Base-by-base conservation (phyloP, 2,888 invertebrate genomes). In the Pherbina coryleti region DNA sequence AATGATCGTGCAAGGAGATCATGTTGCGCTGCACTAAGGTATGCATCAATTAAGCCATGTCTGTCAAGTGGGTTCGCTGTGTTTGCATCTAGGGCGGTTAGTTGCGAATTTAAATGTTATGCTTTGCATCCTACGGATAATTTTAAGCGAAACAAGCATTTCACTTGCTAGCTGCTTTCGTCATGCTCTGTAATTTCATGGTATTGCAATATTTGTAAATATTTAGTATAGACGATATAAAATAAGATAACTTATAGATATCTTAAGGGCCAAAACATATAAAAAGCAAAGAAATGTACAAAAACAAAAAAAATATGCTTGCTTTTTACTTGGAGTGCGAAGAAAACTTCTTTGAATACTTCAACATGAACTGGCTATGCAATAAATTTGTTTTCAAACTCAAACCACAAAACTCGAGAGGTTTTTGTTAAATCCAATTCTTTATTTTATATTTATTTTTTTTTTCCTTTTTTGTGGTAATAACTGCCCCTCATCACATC, bases 401-500 rank as follows among this genome's bases (percentile, higher is more conserved):
- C 11, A 28, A 25, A 51, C 51, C 64, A 66, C n/a, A 37, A 22
- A 37, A 67, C 22, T 22, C 11, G 19, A 67, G 11, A 5, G 9
- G 53, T 17, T 17, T 55, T 31, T 53, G 28, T 71, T 71, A 51
- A 28, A 49, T 51, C 49, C 31, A 55, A 31, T 71, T 71, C 53
- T 53, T 51, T 55, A n/a, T 71, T 71, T 37, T 8, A 11, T 57
- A 22, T 49, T 19, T 49, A n/a, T 70, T 19, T n/a, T 17, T 9
- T 55, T 72, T 28, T 72, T 1, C n/a, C 19, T 57, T 22, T 22
- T 53, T 22, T 75, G 75, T 37, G 60, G 62, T 25, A 67, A 37
- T 37, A 55, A 22, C 8, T 64, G 64, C 66, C 74, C 51, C 70
- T 77, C 76, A 77, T 77, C 76, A 77, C 70, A 49, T 77, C 66